Base-by-base conservation (phyloP, 2,113 vertebrate species). In the Electrona antarctica region DNA sequence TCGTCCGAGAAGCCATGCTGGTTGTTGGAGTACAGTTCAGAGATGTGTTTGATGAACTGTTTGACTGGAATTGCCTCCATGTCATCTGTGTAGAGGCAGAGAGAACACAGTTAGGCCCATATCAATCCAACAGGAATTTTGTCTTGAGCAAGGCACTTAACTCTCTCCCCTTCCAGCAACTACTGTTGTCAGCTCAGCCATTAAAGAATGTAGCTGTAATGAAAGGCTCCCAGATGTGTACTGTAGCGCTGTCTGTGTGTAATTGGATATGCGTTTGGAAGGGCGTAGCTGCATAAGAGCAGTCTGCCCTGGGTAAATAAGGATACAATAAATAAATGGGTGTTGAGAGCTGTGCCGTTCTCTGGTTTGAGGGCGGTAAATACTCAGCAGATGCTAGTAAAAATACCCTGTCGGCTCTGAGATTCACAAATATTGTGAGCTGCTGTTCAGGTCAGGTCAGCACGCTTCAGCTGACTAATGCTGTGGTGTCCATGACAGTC, bases 11-110 rank as follows among this genome's bases (percentile, higher is more conserved):
- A 98, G 68, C 96, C 95, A 61, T 94, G 96, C 86, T 96, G 95
- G 90, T 94, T 96, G 86, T 96, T 96, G 74, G 94, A 93, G 76
- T 95, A 96, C 52, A 97, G 95, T 58, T 96, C 95, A 64, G 93
- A 90, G 72, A 97, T 89, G 84, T 97, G 96, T 91, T 97, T 97
- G 75, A 96, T 88, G 60, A 98, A 97, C 84, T 96, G 95, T 84
- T 97, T 97, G 83, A 98, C 95, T 67, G 94, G 90, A 85, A 99
- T 91, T 71, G 95, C 95, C 83, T 97, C 96, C 94, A 96, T 96
- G 82, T 98, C 96, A 92, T 97, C 97, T 98, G 94, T 61, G 86
- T 74, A 78, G 75, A 71, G 41, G 45, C 33, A 72, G 21, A 66
- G 71, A 82, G 67, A 87, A 21, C 61, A 45, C 7, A 7, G 11